phyloP scores from a whole-genome alignment of 2,797 vertebrate species.

The Poecilia picta region DNA sequence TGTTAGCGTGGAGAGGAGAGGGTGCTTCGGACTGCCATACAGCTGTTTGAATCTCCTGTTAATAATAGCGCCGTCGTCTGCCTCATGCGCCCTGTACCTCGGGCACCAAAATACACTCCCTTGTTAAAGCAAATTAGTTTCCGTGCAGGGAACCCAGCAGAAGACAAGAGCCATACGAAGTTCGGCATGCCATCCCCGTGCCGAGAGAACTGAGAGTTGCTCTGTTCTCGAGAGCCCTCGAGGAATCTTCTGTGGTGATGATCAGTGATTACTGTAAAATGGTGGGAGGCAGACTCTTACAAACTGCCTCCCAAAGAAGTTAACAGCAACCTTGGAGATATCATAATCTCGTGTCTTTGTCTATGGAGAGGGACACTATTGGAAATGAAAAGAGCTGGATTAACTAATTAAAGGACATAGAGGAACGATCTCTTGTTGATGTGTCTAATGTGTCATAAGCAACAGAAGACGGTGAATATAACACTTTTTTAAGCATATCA shows the following conservation, averaged over 20 bases:
- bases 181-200: constrained; percentile 62
- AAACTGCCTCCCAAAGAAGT: constrained; percentile 54
- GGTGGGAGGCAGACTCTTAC: constrained; percentile 47
- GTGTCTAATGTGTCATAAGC: constrained; percentile 70
- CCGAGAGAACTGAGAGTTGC: constrained; percentile 62
- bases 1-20: constrained; percentile 88
- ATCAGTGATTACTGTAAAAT: constrained; percentile 74
- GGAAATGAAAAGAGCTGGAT: constrained; percentile 60
- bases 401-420: constrained; percentile 57
- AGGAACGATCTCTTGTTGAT: constrained; percentile 68
- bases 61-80: constrained; percentile 89
- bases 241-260: constrained; percentile 66
- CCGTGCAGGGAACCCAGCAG: constrained; percentile 62
- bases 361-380: constrained; percentile 36
- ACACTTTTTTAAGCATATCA: constrained; percentile 74
- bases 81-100: constrained; percentile 82
- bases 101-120: constrained; percentile 77
- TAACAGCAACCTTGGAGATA: constrained; percentile 38
- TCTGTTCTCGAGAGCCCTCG: constrained; percentile 65
- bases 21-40: constrained; percentile 92
- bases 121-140: constrained; percentile 79
- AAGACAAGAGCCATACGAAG: constrained; percentile 73
- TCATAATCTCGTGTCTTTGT: constrained; percentile 56
- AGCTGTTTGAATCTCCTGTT: constrained; percentile 98
- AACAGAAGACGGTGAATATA: constrained; percentile 78